Percentiles rank a stretch among this genome's conserved stretches.
Evolutionary conservation across 2,797 vertebrate genomes (phyloP).

Genomic region (Erethizon dorsatum): DNA sequence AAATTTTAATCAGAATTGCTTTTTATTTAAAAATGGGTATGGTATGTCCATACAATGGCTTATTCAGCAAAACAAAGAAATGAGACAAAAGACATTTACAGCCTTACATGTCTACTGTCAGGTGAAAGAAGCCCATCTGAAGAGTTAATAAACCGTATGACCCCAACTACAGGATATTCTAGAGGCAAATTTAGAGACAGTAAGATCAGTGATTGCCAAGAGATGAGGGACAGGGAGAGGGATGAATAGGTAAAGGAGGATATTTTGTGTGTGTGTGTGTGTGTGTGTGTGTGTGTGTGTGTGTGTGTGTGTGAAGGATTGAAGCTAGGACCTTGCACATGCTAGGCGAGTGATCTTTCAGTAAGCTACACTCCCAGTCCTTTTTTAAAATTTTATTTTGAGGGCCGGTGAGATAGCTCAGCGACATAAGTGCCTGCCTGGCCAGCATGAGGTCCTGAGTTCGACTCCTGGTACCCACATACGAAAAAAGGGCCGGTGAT

Average conservation of each 20-base stretch:
- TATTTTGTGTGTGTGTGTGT: background rate
- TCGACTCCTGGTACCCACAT: no score
- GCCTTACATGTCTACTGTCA: background rate
- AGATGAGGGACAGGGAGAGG: background rate
- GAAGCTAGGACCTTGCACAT: background rate
- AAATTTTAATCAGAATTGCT: slow-evolving; percentile 58
- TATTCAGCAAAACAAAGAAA: slow-evolving; percentile 43
- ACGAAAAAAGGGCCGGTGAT: no score
- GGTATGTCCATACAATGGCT: background rate
- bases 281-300: background rate
- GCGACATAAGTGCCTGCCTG: no score
- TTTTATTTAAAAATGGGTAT: slow-evolving; percentile 6
- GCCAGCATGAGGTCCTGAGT: no score
- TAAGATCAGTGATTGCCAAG: background rate
- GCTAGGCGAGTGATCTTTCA: background rate
- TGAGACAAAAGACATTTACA: background rate
- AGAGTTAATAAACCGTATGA: background rate
- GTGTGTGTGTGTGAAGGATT: background rate
- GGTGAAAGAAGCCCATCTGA: slow-evolving; percentile 39
- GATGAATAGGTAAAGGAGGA: background rate
- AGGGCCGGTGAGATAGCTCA: no score
- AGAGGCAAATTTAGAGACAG: slow-evolving; percentile 45
- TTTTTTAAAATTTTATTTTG: background rate
- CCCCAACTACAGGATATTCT: slow-evolving; percentile 1
- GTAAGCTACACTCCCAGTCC: background rate